Conservation (phyloP, 2,113 vertebrate genomes). For the Oceanodroma tethys region DNA sequence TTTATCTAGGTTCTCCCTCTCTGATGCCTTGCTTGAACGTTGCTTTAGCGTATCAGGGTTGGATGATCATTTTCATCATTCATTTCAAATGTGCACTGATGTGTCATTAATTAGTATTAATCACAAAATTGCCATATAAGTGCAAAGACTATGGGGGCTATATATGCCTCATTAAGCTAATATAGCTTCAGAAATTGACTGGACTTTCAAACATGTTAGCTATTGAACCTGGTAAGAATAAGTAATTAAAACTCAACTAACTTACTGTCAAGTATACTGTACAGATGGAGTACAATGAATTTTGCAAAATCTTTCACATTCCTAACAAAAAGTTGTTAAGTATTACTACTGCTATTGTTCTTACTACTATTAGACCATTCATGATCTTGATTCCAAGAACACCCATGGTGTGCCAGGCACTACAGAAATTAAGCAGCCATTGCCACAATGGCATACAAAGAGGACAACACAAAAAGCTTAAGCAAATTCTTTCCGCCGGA, state of each 20-base stretch:
- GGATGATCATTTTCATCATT: slow-evolving; percentile 56
- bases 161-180: slow-evolving; percentile 56
- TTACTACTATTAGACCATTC: not conserved
- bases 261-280: not conserved
- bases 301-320: not conserved
- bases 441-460: not conserved
- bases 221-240: not conserved
- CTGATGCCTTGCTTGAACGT: not conserved
- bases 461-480: not conserved
- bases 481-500: not conserved
- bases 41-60: not conserved
- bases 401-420: not conserved
- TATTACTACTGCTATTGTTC: not conserved
- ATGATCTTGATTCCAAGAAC: not conserved
- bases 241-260: not conserved
- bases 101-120: slow-evolving; percentile 71
- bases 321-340: not conserved
- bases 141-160: slow-evolving; percentile 10
- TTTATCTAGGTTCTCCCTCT: not conserved
- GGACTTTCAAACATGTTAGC: not conserved
- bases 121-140: slow-evolving; percentile 54
- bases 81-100: slow-evolving; percentile 50
- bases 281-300: not conserved
- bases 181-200: slow-evolving; percentile 33
- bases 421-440: not conserved